Evolutionary conservation across 2,888 invertebrate species (phyloP).

Genomic region (Volucella inflata): DNA sequence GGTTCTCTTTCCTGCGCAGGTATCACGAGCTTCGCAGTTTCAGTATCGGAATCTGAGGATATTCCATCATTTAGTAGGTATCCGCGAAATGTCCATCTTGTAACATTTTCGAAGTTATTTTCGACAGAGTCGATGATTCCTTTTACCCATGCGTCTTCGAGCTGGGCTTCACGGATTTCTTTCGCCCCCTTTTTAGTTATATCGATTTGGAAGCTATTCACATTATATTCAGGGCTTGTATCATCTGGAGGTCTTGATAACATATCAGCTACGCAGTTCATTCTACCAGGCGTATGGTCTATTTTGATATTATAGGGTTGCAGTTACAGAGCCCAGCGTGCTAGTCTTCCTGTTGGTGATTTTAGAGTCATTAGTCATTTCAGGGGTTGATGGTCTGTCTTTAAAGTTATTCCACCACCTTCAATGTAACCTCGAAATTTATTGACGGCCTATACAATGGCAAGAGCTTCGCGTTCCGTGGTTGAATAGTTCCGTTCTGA

Average conservation of each 20-base stretch:
- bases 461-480: constrained; percentile 82
- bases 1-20: background rate
- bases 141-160: constrained; percentile 74
- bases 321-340: constrained; percentile 83
- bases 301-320: constrained; percentile 81
- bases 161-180: constrained; percentile 65
- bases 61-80: constrained; percentile 8
- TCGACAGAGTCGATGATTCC: constrained; percentile 13
- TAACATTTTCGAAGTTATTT: background rate
- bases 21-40: background rate
- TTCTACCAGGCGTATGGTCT: constrained; percentile 81
- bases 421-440: constrained; percentile 57
- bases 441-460: constrained; percentile 71
- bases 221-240: constrained; percentile 4
- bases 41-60: constrained; percentile 5
- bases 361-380: too few relatives aligned
- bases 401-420: constrained; percentile 17
- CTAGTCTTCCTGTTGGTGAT: constrained; percentile 82
- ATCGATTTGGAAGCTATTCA: constrained; percentile 50
- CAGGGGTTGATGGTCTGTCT: constrained; percentile 49
- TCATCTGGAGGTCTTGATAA: constrained; percentile 57
- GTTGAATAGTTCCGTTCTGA: too few relatives aligned
- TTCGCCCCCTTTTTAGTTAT: constrained; percentile 62
- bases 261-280: constrained; percentile 77
- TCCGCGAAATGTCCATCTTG: background rate